These are phyloP conservation scores for Catagonus wagneri DNA, from an alignment of 2,113 vertebrate genomes.

Conservation along the genomic window DNA sequence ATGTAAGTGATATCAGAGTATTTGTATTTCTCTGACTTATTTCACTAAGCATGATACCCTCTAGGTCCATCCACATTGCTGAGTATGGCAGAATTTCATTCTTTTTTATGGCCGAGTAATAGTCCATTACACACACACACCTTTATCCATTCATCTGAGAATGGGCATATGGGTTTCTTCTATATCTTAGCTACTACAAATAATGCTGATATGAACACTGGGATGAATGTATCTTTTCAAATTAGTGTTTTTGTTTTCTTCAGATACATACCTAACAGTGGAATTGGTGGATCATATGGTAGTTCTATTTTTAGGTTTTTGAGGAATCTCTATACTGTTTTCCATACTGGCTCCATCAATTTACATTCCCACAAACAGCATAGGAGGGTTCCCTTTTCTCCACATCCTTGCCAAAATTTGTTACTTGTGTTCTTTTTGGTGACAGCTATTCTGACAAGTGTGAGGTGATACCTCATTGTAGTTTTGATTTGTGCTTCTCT, in stretches of 20 bases:
- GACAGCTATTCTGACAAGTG: background rate
- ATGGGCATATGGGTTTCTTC: background rate
- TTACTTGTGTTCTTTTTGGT: background rate
- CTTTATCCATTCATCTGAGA: background rate
- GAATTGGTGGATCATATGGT: background rate
- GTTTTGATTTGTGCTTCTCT: background rate
- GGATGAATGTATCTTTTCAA: background rate
- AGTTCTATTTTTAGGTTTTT: background rate
- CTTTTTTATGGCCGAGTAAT: background rate
- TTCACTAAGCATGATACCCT: background rate
- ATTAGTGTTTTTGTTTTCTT: background rate
- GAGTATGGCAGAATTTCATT: background rate
- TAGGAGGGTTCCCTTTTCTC: background rate
- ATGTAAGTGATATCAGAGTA: background rate
- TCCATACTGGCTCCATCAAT: background rate
- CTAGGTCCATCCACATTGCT: background rate
- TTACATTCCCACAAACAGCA: background rate
- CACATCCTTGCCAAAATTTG: background rate
- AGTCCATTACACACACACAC: background rate
- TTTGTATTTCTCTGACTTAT: background rate
- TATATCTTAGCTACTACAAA: background rate
- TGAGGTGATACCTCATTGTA: background rate
- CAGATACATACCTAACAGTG: background rate
- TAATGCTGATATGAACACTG: background rate
- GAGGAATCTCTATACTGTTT: background rate